A percentile compares a stretch with the other conserved stretches of the same genome.
phyloP scores from a whole-genome alignment of 1,140 invertebrate genomes.

The Nomia melanderi region DNA sequence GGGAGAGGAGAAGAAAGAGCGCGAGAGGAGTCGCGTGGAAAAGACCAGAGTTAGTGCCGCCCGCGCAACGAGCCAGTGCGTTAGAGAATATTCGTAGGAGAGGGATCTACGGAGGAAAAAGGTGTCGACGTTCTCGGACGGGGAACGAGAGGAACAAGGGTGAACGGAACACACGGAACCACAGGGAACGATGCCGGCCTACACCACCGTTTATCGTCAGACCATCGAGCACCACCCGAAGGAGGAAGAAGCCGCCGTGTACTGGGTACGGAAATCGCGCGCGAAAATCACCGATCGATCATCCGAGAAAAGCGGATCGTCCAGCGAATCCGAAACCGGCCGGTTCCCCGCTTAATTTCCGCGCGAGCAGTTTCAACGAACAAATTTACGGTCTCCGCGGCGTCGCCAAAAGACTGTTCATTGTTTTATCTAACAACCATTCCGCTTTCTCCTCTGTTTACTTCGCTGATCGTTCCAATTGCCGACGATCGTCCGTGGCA shows the following conservation, averaged over 20 bases:
- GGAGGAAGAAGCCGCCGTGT: slow-evolving; percentile 77
- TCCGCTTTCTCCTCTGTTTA: too few relatives aligned
- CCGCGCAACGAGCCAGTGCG: slow-evolving; percentile 77
- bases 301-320: too few relatives aligned
- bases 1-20: slow-evolving; percentile 51
- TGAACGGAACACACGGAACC: slow-evolving; percentile 7
- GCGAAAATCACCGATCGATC: not conserved
- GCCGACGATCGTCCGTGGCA: too few relatives aligned
- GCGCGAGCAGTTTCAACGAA: too few relatives aligned
- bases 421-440: too few relatives aligned
- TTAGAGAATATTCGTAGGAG: slow-evolving; percentile 61
- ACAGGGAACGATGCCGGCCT: slow-evolving; percentile 72
- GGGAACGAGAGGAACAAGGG: not conserved
- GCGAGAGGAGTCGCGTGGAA: slow-evolving; percentile 67
- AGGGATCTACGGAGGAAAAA: slow-evolving; percentile 35
- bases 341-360: too few relatives aligned
- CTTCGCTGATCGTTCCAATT: too few relatives aligned
- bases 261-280: slow-evolving; percentile 78
- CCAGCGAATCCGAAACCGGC: too few relatives aligned
- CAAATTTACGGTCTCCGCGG: too few relatives aligned
- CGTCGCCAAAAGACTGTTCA: too few relatives aligned
- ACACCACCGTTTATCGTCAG: slow-evolving; percentile 73
- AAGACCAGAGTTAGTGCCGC: slow-evolving; percentile 77
- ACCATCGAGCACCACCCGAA: slow-evolving; percentile 71
- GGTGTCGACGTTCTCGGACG: not conserved